These are phyloP conservation scores for Laterallus jamaicensis DNA, from an alignment of 2,113 vertebrate species.

Conservation along the genomic window DNA sequence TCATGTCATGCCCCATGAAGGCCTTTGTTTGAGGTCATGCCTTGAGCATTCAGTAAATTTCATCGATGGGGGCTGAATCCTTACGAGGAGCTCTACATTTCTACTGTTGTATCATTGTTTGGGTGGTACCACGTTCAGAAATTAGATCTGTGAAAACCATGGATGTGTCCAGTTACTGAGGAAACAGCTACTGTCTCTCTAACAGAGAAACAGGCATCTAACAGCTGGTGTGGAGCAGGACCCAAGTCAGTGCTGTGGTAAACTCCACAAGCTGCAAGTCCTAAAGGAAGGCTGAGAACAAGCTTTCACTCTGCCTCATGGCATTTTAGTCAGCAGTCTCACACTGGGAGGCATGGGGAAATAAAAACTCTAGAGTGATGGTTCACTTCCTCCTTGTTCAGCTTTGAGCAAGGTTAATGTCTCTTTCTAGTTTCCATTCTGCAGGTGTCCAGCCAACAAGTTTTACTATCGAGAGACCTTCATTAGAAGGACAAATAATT, in stretches of 20 bases:
- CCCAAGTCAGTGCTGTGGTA: not conserved
- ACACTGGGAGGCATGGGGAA: not conserved
- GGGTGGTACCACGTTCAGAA: not conserved
- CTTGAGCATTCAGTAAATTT: not conserved
- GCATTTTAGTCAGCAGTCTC: not conserved
- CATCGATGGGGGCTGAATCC: not conserved
- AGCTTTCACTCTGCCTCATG: not conserved
- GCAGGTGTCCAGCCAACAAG: conserved; percentile 12
- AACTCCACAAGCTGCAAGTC: not conserved
- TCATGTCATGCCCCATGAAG: not conserved
- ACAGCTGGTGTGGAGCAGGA: not conserved
- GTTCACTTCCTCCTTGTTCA: conserved; percentile 18
- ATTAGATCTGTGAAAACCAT: not conserved
- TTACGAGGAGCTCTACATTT: not conserved
- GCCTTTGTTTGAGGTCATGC: not conserved
- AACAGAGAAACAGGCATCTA: not conserved
- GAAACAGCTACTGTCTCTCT: not conserved
- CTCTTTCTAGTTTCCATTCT: conserved; percentile 26
- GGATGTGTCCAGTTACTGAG: not conserved
- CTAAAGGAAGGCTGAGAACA: not conserved
- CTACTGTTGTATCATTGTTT: not conserved
- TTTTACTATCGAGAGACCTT: not conserved
- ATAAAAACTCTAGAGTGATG: not conserved
- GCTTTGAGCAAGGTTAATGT: not conserved
- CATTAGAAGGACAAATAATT: conserved; percentile 3